Percentiles rank a stretch among this genome's conserved stretches.
Evolutionary conservation across 2,888 invertebrate genomes (phyloP).

Genomic region (Polyploca ridens): DNA sequence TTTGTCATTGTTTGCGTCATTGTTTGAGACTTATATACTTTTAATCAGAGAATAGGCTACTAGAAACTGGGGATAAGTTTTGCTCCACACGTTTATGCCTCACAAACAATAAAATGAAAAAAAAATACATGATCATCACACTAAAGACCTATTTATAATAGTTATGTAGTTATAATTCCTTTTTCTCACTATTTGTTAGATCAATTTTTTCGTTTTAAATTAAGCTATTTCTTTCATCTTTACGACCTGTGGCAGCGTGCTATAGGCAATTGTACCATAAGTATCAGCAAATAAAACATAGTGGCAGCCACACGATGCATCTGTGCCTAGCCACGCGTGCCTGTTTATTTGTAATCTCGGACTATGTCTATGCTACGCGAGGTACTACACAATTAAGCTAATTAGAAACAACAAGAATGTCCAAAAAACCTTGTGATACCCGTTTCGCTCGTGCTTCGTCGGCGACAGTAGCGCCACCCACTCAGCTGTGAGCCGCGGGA

Average conservation of each 20-base stretch:
- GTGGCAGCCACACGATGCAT: background rate
- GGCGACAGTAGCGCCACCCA: background rate
- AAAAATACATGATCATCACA: background rate
- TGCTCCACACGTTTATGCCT: background rate
- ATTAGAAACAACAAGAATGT: background rate
- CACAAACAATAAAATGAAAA: background rate
- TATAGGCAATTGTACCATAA: no score
- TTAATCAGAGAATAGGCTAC: no score
- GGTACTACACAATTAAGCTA: background rate
- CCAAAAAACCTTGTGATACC: background rate
- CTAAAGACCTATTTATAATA: background rate
- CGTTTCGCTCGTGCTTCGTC: background rate
- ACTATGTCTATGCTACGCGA: background rate
- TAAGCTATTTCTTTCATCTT: background rate
- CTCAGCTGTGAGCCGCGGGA: slow-evolving; percentile 2
- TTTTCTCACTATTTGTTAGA: background rate
- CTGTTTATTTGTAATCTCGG: background rate
- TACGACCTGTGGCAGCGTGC: background rate
- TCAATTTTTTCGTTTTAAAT: background rate
- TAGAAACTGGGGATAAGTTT: no score
- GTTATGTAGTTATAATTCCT: background rate
- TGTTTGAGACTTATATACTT: no score
- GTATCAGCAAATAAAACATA: background rate
- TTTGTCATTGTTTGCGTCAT: background rate
- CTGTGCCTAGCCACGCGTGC: background rate